Evolutionary conservation across 2,797 vertebrate species (phyloP).

Genomic region (Myoxocephalus aenaeus): DNA sequence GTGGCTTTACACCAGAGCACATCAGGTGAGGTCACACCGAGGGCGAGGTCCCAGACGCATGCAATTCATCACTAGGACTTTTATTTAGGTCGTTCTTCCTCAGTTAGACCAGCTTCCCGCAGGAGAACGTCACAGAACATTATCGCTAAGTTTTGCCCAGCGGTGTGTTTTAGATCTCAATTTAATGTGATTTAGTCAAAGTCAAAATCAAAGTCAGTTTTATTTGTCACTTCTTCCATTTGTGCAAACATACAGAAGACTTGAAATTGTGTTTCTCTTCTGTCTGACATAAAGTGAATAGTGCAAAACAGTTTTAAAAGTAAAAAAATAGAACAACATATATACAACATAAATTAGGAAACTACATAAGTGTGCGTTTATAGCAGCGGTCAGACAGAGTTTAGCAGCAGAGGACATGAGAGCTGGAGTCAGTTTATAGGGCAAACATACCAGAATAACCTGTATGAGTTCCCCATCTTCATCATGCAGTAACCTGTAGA

Average conservation of each 20-base stretch:
- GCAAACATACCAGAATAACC: not conserved
- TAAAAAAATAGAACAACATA: no score
- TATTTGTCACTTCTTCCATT: no score
- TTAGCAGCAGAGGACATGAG: no score
- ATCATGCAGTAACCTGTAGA: not conserved
- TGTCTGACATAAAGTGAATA: no score
- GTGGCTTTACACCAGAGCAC: not conserved
- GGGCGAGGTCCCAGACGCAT: not conserved
- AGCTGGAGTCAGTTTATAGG: not conserved
- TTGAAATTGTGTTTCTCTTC: no score
- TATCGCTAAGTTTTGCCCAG: conserved; percentile 1
- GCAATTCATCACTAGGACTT: not conserved
- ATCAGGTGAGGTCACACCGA: conserved; percentile 3
- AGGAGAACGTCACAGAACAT: conserved; percentile 11
- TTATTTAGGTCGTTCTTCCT: not conserved
- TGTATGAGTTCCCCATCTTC: no score
- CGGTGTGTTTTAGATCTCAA: not conserved
- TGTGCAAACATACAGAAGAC: no score
- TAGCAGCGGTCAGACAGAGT: no score
- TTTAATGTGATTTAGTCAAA: not conserved
- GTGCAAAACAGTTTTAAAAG: no score
- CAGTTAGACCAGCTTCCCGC: not conserved
- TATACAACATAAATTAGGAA: no score
- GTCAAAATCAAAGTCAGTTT: no score
- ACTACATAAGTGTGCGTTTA: no score